phyloP scores from a whole-genome alignment of 2,113 vertebrate species.

The Telmatochromis brachygnathus region DNA sequence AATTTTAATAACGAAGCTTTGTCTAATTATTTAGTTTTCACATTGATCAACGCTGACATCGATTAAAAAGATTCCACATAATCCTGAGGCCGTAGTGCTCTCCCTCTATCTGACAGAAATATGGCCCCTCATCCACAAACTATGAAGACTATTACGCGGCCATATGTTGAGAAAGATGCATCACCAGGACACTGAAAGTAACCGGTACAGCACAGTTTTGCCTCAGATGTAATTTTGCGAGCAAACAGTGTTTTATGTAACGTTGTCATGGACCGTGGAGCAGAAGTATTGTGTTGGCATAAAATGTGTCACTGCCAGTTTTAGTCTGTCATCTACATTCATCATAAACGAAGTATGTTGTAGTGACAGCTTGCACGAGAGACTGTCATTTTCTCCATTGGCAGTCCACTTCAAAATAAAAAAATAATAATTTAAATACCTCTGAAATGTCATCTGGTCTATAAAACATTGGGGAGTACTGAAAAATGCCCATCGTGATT shows the following conservation, averaged over 20 bases:
- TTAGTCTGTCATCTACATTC: neutral
- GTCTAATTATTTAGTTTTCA: neutral
- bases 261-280: neutral
- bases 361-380: neutral
- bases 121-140: neutral
- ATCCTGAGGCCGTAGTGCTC: neutral
- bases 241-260: neutral
- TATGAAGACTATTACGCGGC: neutral
- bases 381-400: neutral
- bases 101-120: neutral
- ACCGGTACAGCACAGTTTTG: neutral
- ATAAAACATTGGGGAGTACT: neutral
- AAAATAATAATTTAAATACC: rapidly evolving
- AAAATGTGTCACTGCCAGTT: neutral
- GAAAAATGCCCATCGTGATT: neutral
- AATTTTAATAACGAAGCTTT: neutral
- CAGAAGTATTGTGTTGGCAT: neutral
- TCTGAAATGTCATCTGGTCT: neutral
- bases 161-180: neutral
- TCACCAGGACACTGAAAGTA: neutral
- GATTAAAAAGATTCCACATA: neutral
- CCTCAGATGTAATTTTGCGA: neutral
- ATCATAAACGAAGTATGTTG: neutral
- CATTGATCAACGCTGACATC: neutral
- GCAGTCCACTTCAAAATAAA: neutral